phyloP scores from a whole-genome alignment of 1,140 invertebrate genomes.

The Drosophila burlai region DNA sequence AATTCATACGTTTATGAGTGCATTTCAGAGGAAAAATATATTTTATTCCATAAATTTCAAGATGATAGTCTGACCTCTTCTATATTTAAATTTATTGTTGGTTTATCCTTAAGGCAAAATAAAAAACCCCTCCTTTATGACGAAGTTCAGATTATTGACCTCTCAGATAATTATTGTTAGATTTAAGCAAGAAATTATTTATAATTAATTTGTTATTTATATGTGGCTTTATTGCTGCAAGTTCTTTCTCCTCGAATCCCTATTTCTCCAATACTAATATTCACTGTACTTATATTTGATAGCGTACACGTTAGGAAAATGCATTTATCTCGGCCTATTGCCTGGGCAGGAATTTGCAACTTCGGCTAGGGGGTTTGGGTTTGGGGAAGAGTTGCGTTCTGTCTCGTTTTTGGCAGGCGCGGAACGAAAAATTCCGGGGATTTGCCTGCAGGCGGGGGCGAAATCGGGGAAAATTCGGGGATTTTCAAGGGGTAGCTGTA shows the following conservation, averaged over 20 bases:
- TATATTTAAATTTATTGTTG: neutral
- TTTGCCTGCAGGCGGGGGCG: conserved; percentile 9
- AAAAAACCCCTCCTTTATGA: too few species aligned
- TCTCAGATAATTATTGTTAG: too few species aligned
- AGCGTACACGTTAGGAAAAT: conserved; percentile 71
- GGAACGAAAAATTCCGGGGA: conserved; percentile 58
- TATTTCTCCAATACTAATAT: neutral
- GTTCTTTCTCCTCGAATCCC: neutral
- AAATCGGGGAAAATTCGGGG: conserved; percentile 3
- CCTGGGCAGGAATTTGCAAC: conserved; percentile 47
- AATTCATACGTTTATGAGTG: neutral
- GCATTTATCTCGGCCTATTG: conserved; percentile 76
- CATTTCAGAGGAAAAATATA: neutral
- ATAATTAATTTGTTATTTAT: neutral
- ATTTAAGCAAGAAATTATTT: neutral
- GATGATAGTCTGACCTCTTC: neutral
- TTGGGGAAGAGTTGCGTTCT: conserved; percentile 18
- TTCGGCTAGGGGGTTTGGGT: conserved; percentile 1
- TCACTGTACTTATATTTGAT: conserved; percentile 62
- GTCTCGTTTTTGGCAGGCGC: conserved; percentile 60
- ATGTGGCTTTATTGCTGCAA: neutral
- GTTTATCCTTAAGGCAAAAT: too few species aligned
- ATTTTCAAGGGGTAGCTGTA: neutral
- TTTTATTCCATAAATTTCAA: neutral
- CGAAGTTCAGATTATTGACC: too few species aligned